Percentiles rank a stretch among this genome's conserved stretches.
Evolutionary conservation across 2,797 vertebrate species (phyloP).

Genomic region (Lemur catta): DNA sequence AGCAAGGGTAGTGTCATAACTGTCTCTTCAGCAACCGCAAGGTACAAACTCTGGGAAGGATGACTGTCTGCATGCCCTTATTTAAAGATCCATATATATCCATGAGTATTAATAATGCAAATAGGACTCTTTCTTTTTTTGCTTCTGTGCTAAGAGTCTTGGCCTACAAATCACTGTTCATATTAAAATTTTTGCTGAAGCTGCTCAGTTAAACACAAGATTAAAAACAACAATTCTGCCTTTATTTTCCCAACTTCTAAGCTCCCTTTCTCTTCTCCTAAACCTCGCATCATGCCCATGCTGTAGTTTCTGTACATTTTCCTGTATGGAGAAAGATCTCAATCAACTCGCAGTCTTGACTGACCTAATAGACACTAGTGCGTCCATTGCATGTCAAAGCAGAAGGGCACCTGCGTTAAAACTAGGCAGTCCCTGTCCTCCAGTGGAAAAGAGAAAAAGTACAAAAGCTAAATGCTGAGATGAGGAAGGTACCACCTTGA

Average conservation of each 20-base stretch:
- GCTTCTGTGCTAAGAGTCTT: background rate
- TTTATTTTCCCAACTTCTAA: background rate
- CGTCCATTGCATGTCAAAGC: background rate
- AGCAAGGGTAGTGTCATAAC: slow-evolving; percentile 45
- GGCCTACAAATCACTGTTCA: slow-evolving; percentile 19
- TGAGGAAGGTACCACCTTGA: background rate
- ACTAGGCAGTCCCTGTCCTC: background rate
- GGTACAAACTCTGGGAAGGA: slow-evolving; percentile 54
- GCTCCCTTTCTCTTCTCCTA: background rate
- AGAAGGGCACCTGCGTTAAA: background rate
- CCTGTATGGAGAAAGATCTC: background rate
- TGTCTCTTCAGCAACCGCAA: slow-evolving; percentile 47
- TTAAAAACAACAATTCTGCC: background rate
- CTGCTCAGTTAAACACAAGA: background rate
- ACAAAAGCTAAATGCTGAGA: background rate
- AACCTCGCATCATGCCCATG: background rate
- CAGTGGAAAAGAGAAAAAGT: background rate
- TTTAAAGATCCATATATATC: background rate
- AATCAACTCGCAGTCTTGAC: background rate
- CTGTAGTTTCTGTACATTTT: background rate
- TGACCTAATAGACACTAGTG: background rate
- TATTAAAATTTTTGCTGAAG: background rate
- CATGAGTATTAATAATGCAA: background rate
- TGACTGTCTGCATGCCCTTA: background rate
- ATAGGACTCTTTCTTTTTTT: background rate